Evolutionary conservation across 2,888 invertebrate genomes (phyloP).

Genomic region (Apotomis turbidana): DNA sequence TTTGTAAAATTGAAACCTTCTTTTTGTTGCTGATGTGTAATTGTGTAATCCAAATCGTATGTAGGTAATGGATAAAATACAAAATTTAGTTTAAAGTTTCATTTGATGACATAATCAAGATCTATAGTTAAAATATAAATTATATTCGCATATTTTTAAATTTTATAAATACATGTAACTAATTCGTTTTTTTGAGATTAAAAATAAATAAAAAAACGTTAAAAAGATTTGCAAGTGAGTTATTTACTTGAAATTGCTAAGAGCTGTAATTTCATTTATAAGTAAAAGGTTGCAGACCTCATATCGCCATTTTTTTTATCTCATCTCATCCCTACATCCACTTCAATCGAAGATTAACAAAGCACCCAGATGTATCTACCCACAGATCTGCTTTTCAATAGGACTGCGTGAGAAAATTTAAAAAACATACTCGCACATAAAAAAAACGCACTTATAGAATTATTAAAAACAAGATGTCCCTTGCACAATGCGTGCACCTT

Average conservation of each 20-base stretch:
- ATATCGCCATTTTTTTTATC: conserved; percentile 40
- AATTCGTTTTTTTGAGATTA: too few relatives aligned
- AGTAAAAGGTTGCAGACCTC: conserved; percentile 13
- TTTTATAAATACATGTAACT: too few relatives aligned
- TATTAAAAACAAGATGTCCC: conserved; percentile 78
- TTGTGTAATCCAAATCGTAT: neutral
- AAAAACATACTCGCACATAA: conserved; percentile 80
- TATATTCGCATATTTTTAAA: too few relatives aligned
- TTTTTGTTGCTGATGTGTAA: neutral
- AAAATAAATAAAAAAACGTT: neutral
- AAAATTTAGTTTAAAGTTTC: too few relatives aligned
- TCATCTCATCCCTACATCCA: conserved; percentile 56
- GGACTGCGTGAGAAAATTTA: conserved; percentile 81
- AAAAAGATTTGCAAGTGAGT: neutral
- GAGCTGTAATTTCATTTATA: neutral
- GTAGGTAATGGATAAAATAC: too few relatives aligned
- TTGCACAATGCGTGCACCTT: conserved; percentile 78
- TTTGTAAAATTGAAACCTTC: conserved; percentile 42
- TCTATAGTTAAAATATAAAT: too few relatives aligned
- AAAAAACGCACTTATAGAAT: conserved; percentile 73
- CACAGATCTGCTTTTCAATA: conserved; percentile 78
- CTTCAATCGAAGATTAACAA: conserved; percentile 69
- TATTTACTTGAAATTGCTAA: neutral
- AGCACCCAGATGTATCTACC: conserved; percentile 80
- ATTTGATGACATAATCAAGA: too few relatives aligned